A percentile compares a stretch with the other conserved stretches of the same genome.
phyloP scores from a whole-genome alignment of 2,888 invertebrate genomes.

The Odontothrips loti region DNA sequence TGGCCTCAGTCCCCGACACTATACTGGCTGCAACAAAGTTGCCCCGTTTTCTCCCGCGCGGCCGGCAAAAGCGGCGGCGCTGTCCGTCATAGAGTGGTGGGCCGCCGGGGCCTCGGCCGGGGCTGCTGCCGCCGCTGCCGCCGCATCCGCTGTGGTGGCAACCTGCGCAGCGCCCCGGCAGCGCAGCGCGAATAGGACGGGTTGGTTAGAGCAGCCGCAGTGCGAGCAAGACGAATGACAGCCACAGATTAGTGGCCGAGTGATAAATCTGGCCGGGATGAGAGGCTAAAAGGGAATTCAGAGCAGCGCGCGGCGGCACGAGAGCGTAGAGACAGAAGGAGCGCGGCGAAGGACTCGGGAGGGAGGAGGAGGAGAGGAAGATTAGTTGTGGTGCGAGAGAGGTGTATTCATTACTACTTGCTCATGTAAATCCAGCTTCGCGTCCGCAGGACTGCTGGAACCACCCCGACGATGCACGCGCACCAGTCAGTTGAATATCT shows the following conservation, averaged over 20 bases:
- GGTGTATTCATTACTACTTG: slow-evolving; percentile 5
- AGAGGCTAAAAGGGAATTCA: slow-evolving; percentile 7
- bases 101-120: too few species aligned
- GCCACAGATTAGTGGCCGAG: slow-evolving; percentile 11
- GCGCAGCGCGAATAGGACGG: not conserved
- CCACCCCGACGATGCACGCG: not conserved
- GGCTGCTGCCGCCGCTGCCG: too few species aligned
- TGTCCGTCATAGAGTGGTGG: too few species aligned
- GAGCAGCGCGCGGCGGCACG: slow-evolving; percentile 17
- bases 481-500: too few species aligned
- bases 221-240: slow-evolving; percentile 31
- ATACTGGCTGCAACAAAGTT: slow-evolving; percentile 12
- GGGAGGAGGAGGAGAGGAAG: not conserved
- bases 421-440: not conserved
- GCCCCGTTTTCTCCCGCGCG: too few species aligned
- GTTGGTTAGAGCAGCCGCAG: not conserved
- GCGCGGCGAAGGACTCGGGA: not conserved
- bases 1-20: too few species aligned
- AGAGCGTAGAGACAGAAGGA: not conserved
- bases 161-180: too few species aligned
- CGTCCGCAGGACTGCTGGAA: not conserved
- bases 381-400: not conserved
- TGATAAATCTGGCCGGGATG: slow-evolving; percentile 16
- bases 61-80: too few species aligned
- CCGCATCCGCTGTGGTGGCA: too few species aligned